Conservation (phyloP, 2,888 invertebrate species). For the Linyphia triangularis region DNA sequence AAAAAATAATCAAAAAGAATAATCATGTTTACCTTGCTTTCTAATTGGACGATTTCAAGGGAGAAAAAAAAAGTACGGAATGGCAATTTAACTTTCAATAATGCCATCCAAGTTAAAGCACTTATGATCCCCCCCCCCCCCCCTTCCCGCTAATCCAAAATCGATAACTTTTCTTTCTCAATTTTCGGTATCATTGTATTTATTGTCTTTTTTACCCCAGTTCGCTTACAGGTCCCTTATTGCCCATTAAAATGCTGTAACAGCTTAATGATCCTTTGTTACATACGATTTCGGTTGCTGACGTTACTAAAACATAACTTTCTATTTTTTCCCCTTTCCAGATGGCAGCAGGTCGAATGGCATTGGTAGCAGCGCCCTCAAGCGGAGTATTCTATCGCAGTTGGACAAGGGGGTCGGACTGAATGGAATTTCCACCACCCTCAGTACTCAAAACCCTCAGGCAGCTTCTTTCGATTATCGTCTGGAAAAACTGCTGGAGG, state of each 20-base stretch:
- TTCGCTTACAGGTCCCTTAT: not conserved
- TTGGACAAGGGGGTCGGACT: conserved; percentile 59
- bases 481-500: conserved; percentile 61
- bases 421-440: conserved; percentile 11
- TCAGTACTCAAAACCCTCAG: conserved; percentile 24
- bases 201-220: not conserved
- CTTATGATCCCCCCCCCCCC: not conserved
- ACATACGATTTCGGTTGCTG: conserved; percentile 32
- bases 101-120: not conserved
- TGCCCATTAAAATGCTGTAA: conserved; percentile 46
- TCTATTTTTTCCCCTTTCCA: conserved; percentile 47
- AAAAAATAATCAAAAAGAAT: too few species aligned
- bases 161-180: conserved; percentile 18
- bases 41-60: too few species aligned
- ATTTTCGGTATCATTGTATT: not conserved
- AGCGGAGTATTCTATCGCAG: conserved; percentile 73
- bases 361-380: conserved; percentile 72
- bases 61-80: not conserved
- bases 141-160: conserved; percentile 18
- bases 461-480: conserved; percentile 65
- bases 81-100: not conserved
- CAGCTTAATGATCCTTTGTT: conserved; percentile 49
- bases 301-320: conserved; percentile 7
- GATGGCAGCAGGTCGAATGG: conserved; percentile 73
- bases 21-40: too few species aligned